Conservation (phyloP, 1,140 invertebrate species). For the Hermetia illucens region DNA sequence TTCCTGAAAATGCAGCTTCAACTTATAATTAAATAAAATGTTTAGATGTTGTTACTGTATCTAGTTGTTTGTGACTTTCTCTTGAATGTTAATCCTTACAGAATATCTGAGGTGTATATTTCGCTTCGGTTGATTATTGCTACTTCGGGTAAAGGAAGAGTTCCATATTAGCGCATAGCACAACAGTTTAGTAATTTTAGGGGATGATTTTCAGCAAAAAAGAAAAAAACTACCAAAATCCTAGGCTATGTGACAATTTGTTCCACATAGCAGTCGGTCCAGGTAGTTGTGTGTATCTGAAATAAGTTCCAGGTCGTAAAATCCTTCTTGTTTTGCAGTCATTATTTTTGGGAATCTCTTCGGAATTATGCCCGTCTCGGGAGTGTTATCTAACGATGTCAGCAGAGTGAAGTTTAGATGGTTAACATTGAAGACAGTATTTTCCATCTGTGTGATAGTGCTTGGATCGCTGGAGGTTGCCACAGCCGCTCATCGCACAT, state of each 20-base stretch:
- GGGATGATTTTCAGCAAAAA: neutral
- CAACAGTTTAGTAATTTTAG: neutral
- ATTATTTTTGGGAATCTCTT: constrained; percentile 18
- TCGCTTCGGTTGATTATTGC: no score
- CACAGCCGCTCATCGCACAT: no score
- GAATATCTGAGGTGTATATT: no score
- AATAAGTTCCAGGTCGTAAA: constrained; percentile 9
- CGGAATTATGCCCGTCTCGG: constrained; percentile 17
- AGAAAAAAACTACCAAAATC: constrained; percentile 20
- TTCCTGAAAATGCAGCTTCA: neutral
- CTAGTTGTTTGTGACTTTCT: no score
- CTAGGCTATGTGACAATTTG: constrained; percentile 16
- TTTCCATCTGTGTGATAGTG: no score
- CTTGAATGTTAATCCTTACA: no score
- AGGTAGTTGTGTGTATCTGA: neutral
- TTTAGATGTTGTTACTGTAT: neutral
- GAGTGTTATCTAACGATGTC: constrained; percentile 10
- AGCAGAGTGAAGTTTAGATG: constrained; percentile 17
- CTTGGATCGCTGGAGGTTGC: no score
- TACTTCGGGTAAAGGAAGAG: no score
- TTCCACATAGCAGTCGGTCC: neutral
- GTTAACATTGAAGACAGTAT: no score
- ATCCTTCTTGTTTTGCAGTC: constrained; percentile 9
- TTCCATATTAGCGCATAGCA: constrained; percentile 13
- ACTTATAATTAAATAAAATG: neutral